Conservation (phyloP, 53 echinoderm and acorn worm species). For the Apostichopus leukothele region DNA sequence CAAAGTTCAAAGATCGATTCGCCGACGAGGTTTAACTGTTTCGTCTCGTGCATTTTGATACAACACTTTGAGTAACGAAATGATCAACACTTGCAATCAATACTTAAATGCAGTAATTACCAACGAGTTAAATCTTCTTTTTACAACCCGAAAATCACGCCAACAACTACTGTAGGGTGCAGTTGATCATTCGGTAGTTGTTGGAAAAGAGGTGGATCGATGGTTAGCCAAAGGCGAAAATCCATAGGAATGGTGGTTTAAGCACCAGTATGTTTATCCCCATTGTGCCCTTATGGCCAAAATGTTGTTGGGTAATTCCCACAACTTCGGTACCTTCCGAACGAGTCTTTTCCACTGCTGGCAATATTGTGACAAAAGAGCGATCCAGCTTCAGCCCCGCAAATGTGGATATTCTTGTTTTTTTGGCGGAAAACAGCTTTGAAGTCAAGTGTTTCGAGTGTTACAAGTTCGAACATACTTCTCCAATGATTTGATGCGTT, state of each 20-base stretch:
- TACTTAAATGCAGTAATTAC: too few species aligned
- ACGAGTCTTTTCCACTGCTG: constrained; percentile 26
- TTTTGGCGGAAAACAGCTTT: constrained; percentile 6
- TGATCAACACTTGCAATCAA: too few species aligned
- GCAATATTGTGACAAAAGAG: background rate
- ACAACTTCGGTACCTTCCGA: constrained; percentile 17
- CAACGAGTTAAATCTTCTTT: too few species aligned
- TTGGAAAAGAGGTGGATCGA: constrained; percentile 18
- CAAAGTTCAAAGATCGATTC: too few species aligned
- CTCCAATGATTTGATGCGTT: background rate
- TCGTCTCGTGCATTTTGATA: too few species aligned
- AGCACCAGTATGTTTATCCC: constrained; percentile 23
- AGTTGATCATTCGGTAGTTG: constrained; percentile 1
- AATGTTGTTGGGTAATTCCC: constrained; percentile 15
- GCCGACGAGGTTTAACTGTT: too few species aligned
- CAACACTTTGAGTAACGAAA: too few species aligned
- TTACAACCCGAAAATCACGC: too few species aligned
- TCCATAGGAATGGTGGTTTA: constrained; percentile 3
- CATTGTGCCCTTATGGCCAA: constrained; percentile 14
- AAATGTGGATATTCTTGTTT: background rate
- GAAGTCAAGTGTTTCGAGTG: background rate
- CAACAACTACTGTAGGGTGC: background rate
- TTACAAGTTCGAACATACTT: background rate
- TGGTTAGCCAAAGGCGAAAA: background rate
- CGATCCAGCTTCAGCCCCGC: background rate